phyloP scores from a whole-genome alignment of 2,113 vertebrate genomes.

The Epinephelus fuscoguttatus region DNA sequence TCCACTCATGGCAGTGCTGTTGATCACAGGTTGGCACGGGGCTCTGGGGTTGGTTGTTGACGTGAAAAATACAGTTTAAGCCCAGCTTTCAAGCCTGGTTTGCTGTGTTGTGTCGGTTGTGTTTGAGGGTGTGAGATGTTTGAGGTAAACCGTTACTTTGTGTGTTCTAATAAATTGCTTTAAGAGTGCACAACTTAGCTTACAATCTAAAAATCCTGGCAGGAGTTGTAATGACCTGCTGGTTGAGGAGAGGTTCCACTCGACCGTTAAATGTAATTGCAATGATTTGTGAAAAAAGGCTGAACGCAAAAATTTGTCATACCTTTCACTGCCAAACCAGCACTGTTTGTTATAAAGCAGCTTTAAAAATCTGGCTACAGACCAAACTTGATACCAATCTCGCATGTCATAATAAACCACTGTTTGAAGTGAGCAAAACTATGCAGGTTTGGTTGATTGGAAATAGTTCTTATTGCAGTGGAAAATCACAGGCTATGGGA shows the following conservation, averaged over 20 bases:
- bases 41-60: slow-evolving; percentile 47
- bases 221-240: slow-evolving; percentile 20
- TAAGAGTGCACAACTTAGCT: slow-evolving; percentile 7
- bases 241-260: slow-evolving; percentile 28
- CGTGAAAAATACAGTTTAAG: slow-evolving; percentile 10
- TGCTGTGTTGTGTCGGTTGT: neutral
- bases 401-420: slow-evolving; percentile 34
- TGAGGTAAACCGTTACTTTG: slow-evolving; percentile 11
- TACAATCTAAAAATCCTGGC: slow-evolving; percentile 22
- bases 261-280: slow-evolving; percentile 34
- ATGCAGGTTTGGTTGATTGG: slow-evolving; percentile 45
- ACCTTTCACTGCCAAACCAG: slow-evolving; percentile 14
- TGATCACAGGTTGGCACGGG: slow-evolving; percentile 51
- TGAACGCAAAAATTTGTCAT: slow-evolving; percentile 16
- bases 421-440: slow-evolving; percentile 49
- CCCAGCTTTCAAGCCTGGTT: slow-evolving; percentile 36
- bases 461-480: slow-evolving; percentile 24
- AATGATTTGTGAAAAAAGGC: slow-evolving; percentile 40
- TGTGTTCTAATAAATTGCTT: slow-evolving; percentile 10
- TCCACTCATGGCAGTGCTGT: slow-evolving; percentile 25
- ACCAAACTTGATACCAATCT: slow-evolving; percentile 41
- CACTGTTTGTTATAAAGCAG: slow-evolving; percentile 26
- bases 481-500: slow-evolving; percentile 40
- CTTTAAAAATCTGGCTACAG: slow-evolving; percentile 22
- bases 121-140: slow-evolving; percentile 13